Evolutionary conservation across 2,797 vertebrate species (phyloP).

Genomic region (Poeciliopsis gracilis): DNA sequence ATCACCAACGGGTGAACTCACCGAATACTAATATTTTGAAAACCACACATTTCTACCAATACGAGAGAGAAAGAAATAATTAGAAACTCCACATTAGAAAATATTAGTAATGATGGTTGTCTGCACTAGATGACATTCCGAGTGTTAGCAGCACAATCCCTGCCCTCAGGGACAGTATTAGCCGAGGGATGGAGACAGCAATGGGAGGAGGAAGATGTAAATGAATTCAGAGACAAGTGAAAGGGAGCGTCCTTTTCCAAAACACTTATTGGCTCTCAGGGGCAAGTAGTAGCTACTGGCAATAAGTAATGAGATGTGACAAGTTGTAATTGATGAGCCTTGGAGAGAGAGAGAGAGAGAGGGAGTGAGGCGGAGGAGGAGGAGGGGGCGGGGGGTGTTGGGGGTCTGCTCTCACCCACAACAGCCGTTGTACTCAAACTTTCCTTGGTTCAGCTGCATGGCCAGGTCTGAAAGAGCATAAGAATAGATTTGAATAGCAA

Average conservation of each 20-base stretch:
- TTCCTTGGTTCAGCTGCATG: conserved; percentile 99
- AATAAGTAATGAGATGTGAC: conserved; percentile 81
- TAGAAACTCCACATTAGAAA: not conserved
- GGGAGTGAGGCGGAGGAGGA: conserved; percentile 6
- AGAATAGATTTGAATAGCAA: conserved; percentile 36
- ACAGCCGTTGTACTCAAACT: conserved; percentile 98
- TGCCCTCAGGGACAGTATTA: conserved; percentile 55
- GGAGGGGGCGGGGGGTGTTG: too few relatives aligned
- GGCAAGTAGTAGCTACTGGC: conserved; percentile 71
- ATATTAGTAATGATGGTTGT: conserved; percentile 50
- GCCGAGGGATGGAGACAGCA: conserved; percentile 35
- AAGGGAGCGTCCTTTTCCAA: conserved; percentile 52
- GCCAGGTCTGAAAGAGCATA: conserved; percentile 88
- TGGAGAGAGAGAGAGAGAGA: conserved; percentile 34
- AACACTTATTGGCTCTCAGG: conserved; percentile 63
- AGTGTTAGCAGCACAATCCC: conserved; percentile 63
- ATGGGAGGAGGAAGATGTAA: conserved; percentile 49
- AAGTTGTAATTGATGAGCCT: conserved; percentile 77
- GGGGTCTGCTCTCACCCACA: conserved; percentile 90
- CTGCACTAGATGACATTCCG: conserved; percentile 61
- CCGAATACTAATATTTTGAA: not conserved
- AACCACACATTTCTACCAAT: not conserved
- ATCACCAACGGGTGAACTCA: conserved; percentile 4
- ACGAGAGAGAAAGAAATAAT: not conserved
- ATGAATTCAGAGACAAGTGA: conserved; percentile 55